Evolutionary conservation across 2,113 vertebrate genomes (phyloP).

Genomic region (Balaeniceps rex): DNA sequence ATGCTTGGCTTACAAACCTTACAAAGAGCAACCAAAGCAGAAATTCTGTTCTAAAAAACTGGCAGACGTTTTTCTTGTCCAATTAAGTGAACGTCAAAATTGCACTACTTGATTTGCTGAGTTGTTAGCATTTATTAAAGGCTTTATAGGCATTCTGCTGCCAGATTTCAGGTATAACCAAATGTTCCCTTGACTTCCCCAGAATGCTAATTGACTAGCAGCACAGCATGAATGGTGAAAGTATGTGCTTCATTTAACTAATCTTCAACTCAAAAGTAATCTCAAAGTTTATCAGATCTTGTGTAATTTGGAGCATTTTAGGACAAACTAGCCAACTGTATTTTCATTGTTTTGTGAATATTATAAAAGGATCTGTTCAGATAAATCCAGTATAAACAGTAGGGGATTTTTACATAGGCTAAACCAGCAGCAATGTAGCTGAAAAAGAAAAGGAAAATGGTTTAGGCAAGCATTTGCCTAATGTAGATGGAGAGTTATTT

Average conservation of each 20-base stretch:
- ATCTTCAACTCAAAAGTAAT: conserved; percentile 22
- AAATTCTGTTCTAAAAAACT: not conserved
- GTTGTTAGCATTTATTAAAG: conserved; percentile 38
- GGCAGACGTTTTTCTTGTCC: not conserved
- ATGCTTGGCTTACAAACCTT: conserved; percentile 20
- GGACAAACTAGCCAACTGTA: conserved; percentile 44
- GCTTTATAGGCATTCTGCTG: conserved; percentile 33
- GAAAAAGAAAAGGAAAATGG: conserved; percentile 18
- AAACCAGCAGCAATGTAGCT: conserved; percentile 39
- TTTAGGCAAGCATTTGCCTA: conserved; percentile 26
- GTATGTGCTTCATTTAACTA: conserved; percentile 18
- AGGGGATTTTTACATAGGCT: conserved; percentile 49
- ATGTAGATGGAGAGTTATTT: conserved; percentile 25
- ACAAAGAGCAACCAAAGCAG: not conserved
- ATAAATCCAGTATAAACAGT: conserved; percentile 35
- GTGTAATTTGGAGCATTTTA: conserved; percentile 44
- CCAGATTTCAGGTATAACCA: conserved; percentile 65
- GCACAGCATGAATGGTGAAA: conserved; percentile 3
- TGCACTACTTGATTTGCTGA: not conserved
- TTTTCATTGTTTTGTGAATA: conserved; percentile 47
- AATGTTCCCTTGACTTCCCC: conserved; percentile 28
- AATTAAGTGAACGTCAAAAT: conserved; percentile 16
- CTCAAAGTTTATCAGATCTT: not conserved
- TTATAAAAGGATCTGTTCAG: conserved; percentile 20
- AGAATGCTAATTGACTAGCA: conserved; percentile 27